A percentile compares a stretch with the other conserved stretches of the same genome.
phyloP scores from a whole-genome alignment of 2,888 invertebrate species.

The Acrobasis suavella region DNA sequence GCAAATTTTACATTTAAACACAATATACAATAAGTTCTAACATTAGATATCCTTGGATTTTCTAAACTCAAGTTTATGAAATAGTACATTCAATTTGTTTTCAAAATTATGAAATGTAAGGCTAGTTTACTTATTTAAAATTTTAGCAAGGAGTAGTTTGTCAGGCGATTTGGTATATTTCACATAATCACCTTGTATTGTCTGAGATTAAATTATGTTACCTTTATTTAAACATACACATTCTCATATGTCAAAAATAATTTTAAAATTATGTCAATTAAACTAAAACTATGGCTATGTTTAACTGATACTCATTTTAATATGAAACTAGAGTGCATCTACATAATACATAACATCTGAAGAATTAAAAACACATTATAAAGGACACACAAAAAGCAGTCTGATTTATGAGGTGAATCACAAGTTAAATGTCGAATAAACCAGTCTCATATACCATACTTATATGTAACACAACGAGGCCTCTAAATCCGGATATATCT shows the following conservation, averaged over 20 bases:
- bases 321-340: not conserved
- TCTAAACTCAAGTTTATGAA: too few relatives aligned
- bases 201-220: not conserved
- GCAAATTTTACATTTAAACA: not conserved
- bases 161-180: too few relatives aligned
- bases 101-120: too few relatives aligned
- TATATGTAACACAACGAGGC: conserved; percentile 4
- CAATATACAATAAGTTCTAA: too few relatives aligned
- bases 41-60: too few relatives aligned
- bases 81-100: too few relatives aligned
- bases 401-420: conserved; percentile 10
- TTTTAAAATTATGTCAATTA: too few relatives aligned
- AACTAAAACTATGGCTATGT: not conserved
- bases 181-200: too few relatives aligned
- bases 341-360: not conserved
- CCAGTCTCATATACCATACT: conserved; percentile 4
- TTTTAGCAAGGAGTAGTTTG: too few relatives aligned
- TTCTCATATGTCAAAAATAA: too few relatives aligned
- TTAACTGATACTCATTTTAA: not conserved
- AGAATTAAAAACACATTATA: conserved; percentile 7
- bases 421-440: conserved; percentile 22
- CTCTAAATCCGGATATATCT: conserved; percentile 17
- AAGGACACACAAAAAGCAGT: conserved; percentile 2
- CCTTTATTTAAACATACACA: too few relatives aligned
- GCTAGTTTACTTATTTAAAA: too few relatives aligned